These are phyloP conservation scores for Scolopax bukidnonensis DNA, from an alignment of 2,797 vertebrate species.

Conservation along the genomic window DNA sequence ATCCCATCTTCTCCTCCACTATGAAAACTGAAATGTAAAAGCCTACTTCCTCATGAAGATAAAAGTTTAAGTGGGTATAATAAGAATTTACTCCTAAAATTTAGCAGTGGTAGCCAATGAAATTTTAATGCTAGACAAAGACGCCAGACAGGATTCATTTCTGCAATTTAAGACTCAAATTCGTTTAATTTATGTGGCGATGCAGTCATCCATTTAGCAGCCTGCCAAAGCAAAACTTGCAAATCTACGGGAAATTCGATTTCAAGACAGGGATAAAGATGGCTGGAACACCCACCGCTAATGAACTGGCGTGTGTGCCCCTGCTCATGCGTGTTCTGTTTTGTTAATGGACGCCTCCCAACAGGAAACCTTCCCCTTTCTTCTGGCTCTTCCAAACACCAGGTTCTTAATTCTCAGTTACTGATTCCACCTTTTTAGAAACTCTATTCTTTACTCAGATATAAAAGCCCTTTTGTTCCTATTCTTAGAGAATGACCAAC, in stretches of 20 bases:
- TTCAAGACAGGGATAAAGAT: neutral
- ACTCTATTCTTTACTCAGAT: neutral
- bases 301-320: neutral
- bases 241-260: neutral
- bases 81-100: neutral
- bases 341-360: neutral
- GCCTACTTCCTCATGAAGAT: neutral
- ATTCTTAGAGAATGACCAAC: neutral
- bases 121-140: constrained; percentile 24
- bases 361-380: neutral
- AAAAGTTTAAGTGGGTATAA: neutral
- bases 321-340: neutral
- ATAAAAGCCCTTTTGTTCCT: constrained; percentile 26
- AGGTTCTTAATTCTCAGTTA: neutral
- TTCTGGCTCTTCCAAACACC: neutral
- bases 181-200: constrained; percentile 18
- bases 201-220: neutral
- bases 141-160: constrained; percentile 17
- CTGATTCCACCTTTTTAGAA: neutral
- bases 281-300: neutral
- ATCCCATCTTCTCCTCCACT: neutral
- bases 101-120: neutral
- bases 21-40: neutral
- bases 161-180: constrained; percentile 21
- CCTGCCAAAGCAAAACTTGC: neutral